Base-by-base conservation (phyloP, 2,888 invertebrate species). In the Thymelicus acteon region DNA sequence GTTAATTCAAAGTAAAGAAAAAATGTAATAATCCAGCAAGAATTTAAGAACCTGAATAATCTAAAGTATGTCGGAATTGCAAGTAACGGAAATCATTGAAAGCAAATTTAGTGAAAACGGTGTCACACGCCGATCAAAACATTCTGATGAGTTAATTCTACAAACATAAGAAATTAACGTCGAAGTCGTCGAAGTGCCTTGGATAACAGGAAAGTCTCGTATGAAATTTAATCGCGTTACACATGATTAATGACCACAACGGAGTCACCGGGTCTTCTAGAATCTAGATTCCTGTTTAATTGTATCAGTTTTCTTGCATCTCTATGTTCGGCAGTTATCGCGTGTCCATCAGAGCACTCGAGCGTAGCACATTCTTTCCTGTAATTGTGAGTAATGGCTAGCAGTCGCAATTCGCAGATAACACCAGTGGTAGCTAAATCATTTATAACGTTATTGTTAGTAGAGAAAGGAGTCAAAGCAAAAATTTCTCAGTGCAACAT, bases 231-330 rank as follows among this genome's bases (percentile, higher is more conserved):
- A 79, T 80, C 82, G 79, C 73, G 74, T 80, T 77, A 80, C 79
- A 80, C 79, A 79, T 86, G 85, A 90, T 89, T 87, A 88, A 88
- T 84, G 82, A 83, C 82, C 81, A 83, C 83, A 85, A 83, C 85
- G 79, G 81, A 83, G 79, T 88, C 85, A 87, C 87, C 86, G 80
- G 85, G 83, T 86, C 87, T 80, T 88, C 85, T 88, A 85, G 85
- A 88, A 80, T 88, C 85, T 88, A 85, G 85, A 88, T 90, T 85
- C 88, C 83, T 80, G 77, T 84, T 80, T 87, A 88, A 89, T 88
- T 87, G 86, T 87, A 87, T 84, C 86, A 79, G 84, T 83, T 87
- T 84, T 85, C 85, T 86, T 84, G 78, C 78, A 82, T 84, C 85
- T 85, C 76, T 77, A 77, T 77, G 77, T 72, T 75, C 67, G 71